Conservation (phyloP, 2,113 vertebrate species). For the Tragelaphus buxtoni region DNA sequence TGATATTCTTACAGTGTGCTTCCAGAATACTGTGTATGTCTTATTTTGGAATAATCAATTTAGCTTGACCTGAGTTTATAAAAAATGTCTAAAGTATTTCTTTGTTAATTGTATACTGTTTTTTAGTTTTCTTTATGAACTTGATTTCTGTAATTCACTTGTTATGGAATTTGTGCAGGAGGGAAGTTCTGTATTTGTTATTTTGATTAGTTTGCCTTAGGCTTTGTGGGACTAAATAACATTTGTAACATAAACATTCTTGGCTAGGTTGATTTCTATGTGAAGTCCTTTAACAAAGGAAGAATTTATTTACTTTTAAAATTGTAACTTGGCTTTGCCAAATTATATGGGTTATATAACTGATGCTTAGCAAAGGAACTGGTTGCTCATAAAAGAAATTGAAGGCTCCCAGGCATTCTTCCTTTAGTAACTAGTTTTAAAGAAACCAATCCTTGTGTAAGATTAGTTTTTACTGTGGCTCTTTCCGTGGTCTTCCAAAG, state of each 20-base stretch:
- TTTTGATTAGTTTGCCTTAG: slow-evolving; percentile 59
- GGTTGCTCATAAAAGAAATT: slow-evolving; percentile 14
- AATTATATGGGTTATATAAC: slow-evolving; percentile 39
- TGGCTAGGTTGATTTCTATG: slow-evolving; percentile 54
- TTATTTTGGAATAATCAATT: background rate
- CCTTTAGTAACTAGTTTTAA: slow-evolving; percentile 20
- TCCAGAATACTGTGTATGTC: slow-evolving; percentile 15
- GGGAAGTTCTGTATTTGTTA: slow-evolving; percentile 48
- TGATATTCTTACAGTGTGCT: background rate
- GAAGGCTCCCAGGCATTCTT: slow-evolving; percentile 31
- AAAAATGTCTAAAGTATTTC: background rate
- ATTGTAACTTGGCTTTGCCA: slow-evolving; percentile 52
- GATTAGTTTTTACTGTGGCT: background rate
- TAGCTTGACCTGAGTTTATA: slow-evolving; percentile 16
- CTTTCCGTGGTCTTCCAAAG: background rate
- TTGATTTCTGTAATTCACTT: slow-evolving; percentile 50
- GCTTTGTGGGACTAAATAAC: slow-evolving; percentile 51
- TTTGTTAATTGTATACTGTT: slow-evolving; percentile 36
- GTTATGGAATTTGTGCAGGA: slow-evolving; percentile 36
- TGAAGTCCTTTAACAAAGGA: slow-evolving; percentile 44
- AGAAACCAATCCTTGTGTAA: background rate
- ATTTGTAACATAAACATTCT: slow-evolving; percentile 61
- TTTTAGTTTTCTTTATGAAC: slow-evolving; percentile 22
- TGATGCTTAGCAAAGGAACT: slow-evolving; percentile 41
- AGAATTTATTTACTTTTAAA: slow-evolving; percentile 65